Base-by-base conservation (phyloP, 2,797 vertebrate genomes). In the Sarcophilus harrisii region DNA sequence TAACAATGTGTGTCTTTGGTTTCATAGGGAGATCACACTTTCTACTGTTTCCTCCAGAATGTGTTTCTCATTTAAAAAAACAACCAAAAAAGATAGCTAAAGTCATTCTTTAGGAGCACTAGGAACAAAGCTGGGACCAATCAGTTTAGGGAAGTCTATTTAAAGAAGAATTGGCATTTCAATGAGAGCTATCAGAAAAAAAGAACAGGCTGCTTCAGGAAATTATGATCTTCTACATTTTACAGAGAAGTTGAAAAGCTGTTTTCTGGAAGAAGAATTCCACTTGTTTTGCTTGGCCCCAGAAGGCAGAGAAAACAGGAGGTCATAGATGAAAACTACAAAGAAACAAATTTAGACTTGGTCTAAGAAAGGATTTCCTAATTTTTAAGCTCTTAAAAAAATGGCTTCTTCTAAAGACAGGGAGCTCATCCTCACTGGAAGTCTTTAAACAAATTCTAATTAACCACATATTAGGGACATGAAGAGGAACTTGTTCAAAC, bases 11-110 rank as follows among this genome's bases (percentile, higher is more conserved):
- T 32, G 92, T 96, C 58, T 55, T 52, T 45, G 91, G 55, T 54
- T 58, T 14, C 32, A 93, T 38, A 55, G 9, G 10, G 54, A 45
- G 49, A n/a, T 18, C 57, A 57, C 6, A 32, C 1, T 55, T 94
- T 93, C 38, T 89, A 54, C 55, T 93, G 18, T 95, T 57, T 66
- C 60, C 16, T 60, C 95, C 60, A 92, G 93, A 90, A 58, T 73
- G 94, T 66, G 92, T 93, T 96, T 87, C 90, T 93, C 91, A 13
- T 91, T 95, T 93, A 54, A 96, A 96, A 97, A 62, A 55, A 94
- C 57, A 96, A 95, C 29, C 93, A 93, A 24, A 24, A 81, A 45
- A 27, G 38, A 29, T 21, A 16, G 38, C 45, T 81, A 45, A 81
- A 81, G 30, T 73, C 73, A 73, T 73, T 66, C n/a, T 81, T 81